phyloP scores from a whole-genome alignment of 30 jellyfish, hydroid and myxozoan species.

The Aurelia sp. region DNA sequence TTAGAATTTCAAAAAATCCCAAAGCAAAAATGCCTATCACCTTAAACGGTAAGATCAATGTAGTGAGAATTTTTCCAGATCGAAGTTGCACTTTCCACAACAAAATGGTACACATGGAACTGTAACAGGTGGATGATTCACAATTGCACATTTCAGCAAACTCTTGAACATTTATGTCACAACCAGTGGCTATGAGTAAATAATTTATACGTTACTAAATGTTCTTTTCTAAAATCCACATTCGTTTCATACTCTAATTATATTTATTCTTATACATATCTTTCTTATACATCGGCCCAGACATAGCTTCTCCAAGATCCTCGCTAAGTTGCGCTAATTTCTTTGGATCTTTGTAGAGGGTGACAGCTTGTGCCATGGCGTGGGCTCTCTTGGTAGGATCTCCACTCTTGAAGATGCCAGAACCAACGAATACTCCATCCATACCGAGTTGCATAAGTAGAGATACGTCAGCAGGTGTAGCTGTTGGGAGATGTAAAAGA shows the following conservation, averaged over 20 bases:
- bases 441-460: slow-evolving; percentile 95
- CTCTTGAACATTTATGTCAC: too few species aligned
- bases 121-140: too few species aligned
- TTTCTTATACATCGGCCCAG: slow-evolving; percentile 77
- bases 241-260: slow-evolving; percentile 12
- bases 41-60: too few species aligned
- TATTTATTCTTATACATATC: slow-evolving; percentile 66
- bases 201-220: too few species aligned
- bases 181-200: too few species aligned
- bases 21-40: too few species aligned
- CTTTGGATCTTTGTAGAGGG: slow-evolving; percentile 83
- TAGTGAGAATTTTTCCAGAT: too few species aligned
- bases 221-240: too few species aligned
- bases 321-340: slow-evolving; percentile 94
- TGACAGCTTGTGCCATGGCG: slow-evolving; percentile 98
- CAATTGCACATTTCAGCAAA: too few species aligned
- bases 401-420: slow-evolving; percentile 96
- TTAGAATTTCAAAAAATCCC: too few species aligned
- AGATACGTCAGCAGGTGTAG: slow-evolving; percentile 94
- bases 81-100: too few species aligned
- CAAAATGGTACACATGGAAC: too few species aligned
- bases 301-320: slow-evolving; percentile 96
- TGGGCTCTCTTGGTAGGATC: slow-evolving; percentile 87
- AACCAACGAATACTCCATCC: slow-evolving; percentile 98
- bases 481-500: slow-evolving; percentile 18